A percentile compares a stretch with the other conserved stretches of the same genome.
phyloP scores from a whole-genome alignment of 1,140 invertebrate species.

The Tetraneura akinire region DNA sequence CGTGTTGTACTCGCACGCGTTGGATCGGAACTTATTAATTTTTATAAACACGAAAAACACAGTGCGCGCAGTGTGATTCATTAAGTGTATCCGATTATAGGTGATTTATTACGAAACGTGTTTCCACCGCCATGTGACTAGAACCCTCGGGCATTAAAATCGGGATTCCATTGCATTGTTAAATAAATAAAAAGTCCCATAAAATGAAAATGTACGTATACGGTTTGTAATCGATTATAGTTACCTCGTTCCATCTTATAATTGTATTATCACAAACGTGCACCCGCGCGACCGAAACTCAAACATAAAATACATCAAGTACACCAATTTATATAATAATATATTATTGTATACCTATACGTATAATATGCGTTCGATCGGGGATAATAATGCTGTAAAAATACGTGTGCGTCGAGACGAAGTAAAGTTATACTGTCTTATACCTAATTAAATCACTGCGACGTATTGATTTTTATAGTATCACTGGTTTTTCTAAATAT shows the following conservation, averaged over 20 bases:
- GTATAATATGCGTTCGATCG: no score
- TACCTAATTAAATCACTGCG: no score
- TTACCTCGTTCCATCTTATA: neutral
- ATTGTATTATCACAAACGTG: neutral
- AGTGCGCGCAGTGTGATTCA: neutral
- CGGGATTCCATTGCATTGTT: neutral
- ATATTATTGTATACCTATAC: no score
- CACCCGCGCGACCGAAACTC: no score
- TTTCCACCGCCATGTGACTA: neutral
- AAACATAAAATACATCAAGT: no score
- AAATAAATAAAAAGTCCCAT: conserved; percentile 25
- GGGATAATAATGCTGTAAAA: no score
- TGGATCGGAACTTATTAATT: no score
- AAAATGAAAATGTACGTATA: conserved; percentile 18
- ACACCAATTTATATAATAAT: no score
- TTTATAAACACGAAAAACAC: neutral
- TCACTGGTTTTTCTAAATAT: no score
- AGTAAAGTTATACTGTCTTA: no score
- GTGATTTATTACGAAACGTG: conserved; percentile 6
- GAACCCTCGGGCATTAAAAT: neutral
- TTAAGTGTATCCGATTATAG: conserved; percentile 5
- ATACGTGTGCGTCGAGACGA: no score
- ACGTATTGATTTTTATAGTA: no score
- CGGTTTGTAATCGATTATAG: conserved; percentile 10
- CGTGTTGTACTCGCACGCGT: neutral